Base-by-base conservation (phyloP, 1,140 invertebrate species). In the Subanguina moxae region DNA sequence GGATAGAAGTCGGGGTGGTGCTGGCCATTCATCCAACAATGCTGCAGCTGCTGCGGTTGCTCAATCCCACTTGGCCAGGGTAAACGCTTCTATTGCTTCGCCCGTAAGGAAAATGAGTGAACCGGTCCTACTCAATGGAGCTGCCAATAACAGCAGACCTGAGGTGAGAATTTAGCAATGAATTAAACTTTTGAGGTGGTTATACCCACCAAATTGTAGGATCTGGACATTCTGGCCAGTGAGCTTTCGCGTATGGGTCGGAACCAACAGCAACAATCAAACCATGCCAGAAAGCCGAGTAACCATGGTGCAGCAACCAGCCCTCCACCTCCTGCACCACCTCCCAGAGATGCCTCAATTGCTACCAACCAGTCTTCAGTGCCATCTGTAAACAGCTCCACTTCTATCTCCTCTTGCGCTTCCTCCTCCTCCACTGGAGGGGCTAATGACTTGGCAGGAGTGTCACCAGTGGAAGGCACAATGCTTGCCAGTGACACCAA, bases 401-500 rank as follows among this genome's bases (percentile, higher is more conserved):
- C 62, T 38, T 58, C 57, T 42, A 70, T 61, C 25, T 23, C 66
- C 7, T 58, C 65, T 15, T 46, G 62, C 11, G 70, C 58, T 23
- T 45, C 71, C 5, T 45, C 71, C 3, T 46, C 59, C 0, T 58
- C 58, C 23, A 46, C 70, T 15, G 70, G 32, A 9, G 57, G 25
- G 0, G 64, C 46, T 38, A 52, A 46, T 23, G 59, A 52, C 15
- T 19, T 25, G 11, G 63, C n/a, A 5, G 23, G 23, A 52, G 48
- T 30, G 8, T 46, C 64, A 23, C 64, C 58, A 1, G 19, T 61
- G 78, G 92, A 96, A 85, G 94, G 93, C 61, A 96, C 93, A 0
- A 85, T 96, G 30, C 86, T 95, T 7, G 93, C 93, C 43, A 94
- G 92, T 78, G 93, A 97, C 85, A 92, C 93, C n/a, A 61, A 64